These are phyloP conservation scores for Burhinus bistriatus DNA, from an alignment of 2,113 vertebrate species.

Conservation along the genomic window DNA sequence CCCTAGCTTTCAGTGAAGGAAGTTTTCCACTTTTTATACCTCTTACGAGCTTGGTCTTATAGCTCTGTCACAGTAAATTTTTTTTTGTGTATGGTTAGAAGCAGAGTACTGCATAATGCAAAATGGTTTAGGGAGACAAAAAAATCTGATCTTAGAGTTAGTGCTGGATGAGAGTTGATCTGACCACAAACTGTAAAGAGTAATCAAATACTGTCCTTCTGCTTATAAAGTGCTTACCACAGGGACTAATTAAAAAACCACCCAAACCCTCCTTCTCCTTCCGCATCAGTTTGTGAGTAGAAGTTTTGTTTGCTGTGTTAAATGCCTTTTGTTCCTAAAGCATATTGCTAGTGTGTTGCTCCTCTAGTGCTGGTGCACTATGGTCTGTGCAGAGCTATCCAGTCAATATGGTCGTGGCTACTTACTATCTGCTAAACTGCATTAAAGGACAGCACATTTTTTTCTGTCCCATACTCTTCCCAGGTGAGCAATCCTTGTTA, in stretches of 20 bases:
- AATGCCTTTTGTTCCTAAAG: background rate
- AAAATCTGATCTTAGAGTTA: background rate
- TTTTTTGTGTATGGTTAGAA: background rate
- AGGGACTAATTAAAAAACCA: background rate
- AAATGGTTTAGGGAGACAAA: background rate
- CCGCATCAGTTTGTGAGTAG: background rate
- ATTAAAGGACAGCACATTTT: background rate
- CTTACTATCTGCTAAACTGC: background rate
- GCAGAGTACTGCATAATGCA: background rate
- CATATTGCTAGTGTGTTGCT: background rate
- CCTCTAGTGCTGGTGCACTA: background rate
- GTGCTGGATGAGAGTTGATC: background rate
- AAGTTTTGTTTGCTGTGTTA: background rate
- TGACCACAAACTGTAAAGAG: background rate
- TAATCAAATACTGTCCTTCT: background rate
- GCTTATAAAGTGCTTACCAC: background rate
- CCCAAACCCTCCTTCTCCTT: background rate
- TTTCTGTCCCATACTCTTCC: background rate
- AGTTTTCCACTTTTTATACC: background rate
- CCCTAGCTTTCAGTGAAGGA: background rate
- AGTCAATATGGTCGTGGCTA: background rate
- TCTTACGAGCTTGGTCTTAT: background rate
- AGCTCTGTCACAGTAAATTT: background rate
- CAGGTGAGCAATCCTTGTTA: background rate
- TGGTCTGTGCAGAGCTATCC: background rate